A percentile compares a stretch with the other conserved stretches of the same genome.
phyloP scores from a whole-genome alignment of 2,888 invertebrate genomes.

The Ormyrus thymus region DNA sequence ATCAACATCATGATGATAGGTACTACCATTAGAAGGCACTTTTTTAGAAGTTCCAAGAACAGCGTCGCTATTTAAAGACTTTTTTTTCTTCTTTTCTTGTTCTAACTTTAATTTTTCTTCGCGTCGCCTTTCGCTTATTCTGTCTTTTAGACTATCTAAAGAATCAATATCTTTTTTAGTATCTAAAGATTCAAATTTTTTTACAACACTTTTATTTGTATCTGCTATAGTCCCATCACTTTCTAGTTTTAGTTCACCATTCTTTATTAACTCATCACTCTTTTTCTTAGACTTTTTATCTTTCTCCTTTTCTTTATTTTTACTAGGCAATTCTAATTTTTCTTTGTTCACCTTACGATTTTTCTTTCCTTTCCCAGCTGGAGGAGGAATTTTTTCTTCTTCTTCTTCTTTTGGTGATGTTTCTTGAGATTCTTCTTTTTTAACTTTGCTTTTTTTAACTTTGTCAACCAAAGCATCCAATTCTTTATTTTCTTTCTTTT shows the following conservation, averaged over 20 bases:
- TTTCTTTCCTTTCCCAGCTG: constrained; percentile 61
- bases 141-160: constrained; percentile 72
- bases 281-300: constrained; percentile 59
- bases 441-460: constrained; percentile 67
- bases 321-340: constrained; percentile 56
- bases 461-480: constrained; percentile 58
- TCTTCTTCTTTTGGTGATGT: constrained; percentile 42
- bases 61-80: constrained; percentile 63
- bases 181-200: constrained; percentile 66
- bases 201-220: constrained; percentile 64
- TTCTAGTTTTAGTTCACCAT: constrained; percentile 77
- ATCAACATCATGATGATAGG: constrained; percentile 68
- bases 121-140: constrained; percentile 69
- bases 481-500: constrained; percentile 63
- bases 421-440: constrained; percentile 62
- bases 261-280: constrained; percentile 78
- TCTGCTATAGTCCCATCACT: constrained; percentile 66
- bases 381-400: constrained; percentile 31
- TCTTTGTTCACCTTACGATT: constrained; percentile 63
- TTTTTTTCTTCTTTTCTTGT: constrained; percentile 69
- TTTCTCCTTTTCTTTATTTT: constrained; percentile 59
- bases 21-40: constrained; percentile 74
- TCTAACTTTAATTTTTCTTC: constrained; percentile 71
- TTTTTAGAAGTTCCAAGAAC: constrained; percentile 69
- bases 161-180: constrained; percentile 71